Evolutionary conservation across 1,140 invertebrate species (phyloP), one percentile per base, ranked within the genome.

Genomic region (Leucophenga varia): DNA sequence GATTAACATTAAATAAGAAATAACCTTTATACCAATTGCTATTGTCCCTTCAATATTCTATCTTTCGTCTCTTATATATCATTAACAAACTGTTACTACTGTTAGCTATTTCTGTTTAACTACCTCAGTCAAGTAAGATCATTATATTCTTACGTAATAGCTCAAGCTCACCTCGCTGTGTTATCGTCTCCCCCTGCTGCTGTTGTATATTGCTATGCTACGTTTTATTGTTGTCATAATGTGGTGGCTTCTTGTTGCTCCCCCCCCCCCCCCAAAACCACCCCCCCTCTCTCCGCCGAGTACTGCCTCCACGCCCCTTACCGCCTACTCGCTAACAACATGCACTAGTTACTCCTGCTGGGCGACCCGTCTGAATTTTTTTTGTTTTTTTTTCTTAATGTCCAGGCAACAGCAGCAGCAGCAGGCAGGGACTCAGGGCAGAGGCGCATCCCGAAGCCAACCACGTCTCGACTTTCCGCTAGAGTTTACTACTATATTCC

Each of bases 201-300:
- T n/a, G n/a, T 41, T 59, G 38, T 52, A 48, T 44, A 54, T 56
- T n/a, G 42, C 53, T 44, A 17, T 49, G 48, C 47, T 44, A 39
- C 49, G 47, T 51, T 65, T 65, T 65, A 65, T 65, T 65, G 53
- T 63, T 63, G 61, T 64, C 61, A 64, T 64, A 61, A 58, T 64
- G 55, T 65, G 61, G 54, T 65, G 52, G 61, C 58, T 58, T 63
- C 49, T 61, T 65, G 54, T 49, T 50, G 25, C 14, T 46, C 31
- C 19, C 18, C 9, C 46, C 36, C 50, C 38, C 35, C 36, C 31
- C 20, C 10, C 16, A n/a, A n/a, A n/a, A n/a, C n/a, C 50, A 43
- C 35, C 36, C 31, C 20, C 10, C 16, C 17, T 34, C 51, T 43
- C 20, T 22, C 45, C 40, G 16, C 14, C n/a, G n/a, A n/a, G n/a